Conservation (phyloP, 64 coral and sea anemone genomes). For the Pachyseris speciosa region DNA sequence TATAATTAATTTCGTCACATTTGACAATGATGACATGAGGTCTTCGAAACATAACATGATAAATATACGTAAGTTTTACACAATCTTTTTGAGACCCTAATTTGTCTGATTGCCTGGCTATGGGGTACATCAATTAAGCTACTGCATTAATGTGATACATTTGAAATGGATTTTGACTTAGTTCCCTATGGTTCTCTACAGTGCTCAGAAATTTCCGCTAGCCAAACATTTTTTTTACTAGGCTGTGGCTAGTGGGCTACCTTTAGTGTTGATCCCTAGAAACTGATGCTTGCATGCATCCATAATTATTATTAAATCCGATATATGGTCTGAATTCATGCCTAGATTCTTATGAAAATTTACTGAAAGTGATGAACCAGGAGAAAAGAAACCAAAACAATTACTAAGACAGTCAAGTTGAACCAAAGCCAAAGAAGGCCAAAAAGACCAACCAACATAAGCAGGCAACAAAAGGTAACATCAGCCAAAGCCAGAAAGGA, state of each 20-base stretch:
- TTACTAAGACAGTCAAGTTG: background rate
- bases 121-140: no score
- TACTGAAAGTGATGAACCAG: background rate
- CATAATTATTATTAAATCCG: background rate
- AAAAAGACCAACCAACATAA: background rate
- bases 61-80: no score
- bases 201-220: no score
- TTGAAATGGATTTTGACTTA: background rate
- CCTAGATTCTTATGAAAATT: constrained; percentile 1
- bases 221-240: no score
- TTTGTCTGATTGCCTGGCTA: no score
- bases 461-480: background rate
- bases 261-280: no score
- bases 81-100: no score
- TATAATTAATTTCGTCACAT: no score
- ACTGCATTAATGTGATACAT: background rate
- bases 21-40: no score
- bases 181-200: no score
- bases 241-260: no score
- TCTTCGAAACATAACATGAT: no score
- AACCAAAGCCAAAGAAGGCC: background rate
- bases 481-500: background rate
- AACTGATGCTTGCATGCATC: background rate
- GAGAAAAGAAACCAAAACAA: background rate
- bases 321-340: background rate